Evolutionary conservation across 2,888 invertebrate species (phyloP).

Genomic region (Ormyrus labotus): DNA sequence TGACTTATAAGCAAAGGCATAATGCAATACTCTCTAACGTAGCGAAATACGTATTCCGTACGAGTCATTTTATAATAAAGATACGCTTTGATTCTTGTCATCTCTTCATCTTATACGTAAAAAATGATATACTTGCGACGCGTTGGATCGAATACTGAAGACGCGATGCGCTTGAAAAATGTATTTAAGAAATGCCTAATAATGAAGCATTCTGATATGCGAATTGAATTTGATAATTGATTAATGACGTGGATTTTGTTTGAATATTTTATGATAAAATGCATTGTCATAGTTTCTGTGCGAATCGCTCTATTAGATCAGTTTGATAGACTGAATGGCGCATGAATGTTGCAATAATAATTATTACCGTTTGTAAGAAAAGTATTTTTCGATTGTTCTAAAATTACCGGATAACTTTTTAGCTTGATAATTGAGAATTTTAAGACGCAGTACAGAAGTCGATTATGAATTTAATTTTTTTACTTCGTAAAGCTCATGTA

Average conservation of each 20-base stretch:
- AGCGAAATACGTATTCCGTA: constrained; percentile 8
- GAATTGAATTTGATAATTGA: constrained; percentile 38
- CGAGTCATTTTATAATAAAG: constrained; percentile 26
- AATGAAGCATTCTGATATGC: constrained; percentile 12
- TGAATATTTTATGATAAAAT: constrained; percentile 1
- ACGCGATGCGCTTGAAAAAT: not conserved
- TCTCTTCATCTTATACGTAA: not conserved
- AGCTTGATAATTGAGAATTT: not conserved
- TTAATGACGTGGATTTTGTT: not conserved
- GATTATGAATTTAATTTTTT: constrained; percentile 30
- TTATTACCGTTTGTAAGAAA: not conserved
- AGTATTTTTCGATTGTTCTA: not conserved
- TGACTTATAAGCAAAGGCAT: constrained; percentile 10
- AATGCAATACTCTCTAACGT: not conserved
- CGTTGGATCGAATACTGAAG: not conserved
- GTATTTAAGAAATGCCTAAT: constrained; percentile 24
- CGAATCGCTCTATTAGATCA: not conserved
- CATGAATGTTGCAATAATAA: not conserved
- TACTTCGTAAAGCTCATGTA: not conserved
- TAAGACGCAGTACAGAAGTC: not conserved
- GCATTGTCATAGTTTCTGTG: not conserved
- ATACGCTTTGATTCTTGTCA: not conserved
- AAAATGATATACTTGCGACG: not conserved
- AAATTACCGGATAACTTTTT: not conserved
- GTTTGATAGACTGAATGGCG: not conserved